Conservation (phyloP, 2,113 vertebrate genomes). For the Thunnus thynnus region DNA sequence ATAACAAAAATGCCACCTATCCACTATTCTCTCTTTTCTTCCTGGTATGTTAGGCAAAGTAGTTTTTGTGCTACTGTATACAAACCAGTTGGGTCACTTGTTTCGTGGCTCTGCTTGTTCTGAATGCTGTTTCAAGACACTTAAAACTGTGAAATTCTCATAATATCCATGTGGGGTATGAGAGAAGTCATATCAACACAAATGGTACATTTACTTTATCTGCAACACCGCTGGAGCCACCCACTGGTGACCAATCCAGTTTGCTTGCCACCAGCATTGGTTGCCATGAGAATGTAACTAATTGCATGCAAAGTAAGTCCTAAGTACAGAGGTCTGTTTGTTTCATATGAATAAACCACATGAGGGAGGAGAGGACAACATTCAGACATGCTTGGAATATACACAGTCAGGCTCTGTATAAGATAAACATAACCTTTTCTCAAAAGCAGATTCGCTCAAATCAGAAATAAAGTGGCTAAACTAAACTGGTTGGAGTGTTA, state of each 20-base stretch:
- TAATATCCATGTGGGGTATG: neutral
- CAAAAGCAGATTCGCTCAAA: neutral
- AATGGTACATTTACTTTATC: neutral
- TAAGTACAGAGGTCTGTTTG: constrained; percentile 40
- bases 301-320: constrained; percentile 39
- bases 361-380: constrained; percentile 9
- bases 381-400: constrained; percentile 6
- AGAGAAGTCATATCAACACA: neutral
- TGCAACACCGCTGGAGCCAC: constrained; percentile 8
- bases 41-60: neutral
- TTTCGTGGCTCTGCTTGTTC: neutral
- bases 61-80: neutral
- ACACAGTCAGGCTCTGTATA: neutral
- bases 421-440: neutral
- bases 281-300: constrained; percentile 54
- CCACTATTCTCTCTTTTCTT: constrained; percentile 5
- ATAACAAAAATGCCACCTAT: constrained; percentile 6
- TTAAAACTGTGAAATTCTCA: neutral
- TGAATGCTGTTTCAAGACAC: neutral
- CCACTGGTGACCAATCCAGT: constrained; percentile 21
- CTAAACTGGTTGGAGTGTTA: neutral
- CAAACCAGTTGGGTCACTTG: neutral
- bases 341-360: constrained; percentile 44
- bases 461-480: neutral
- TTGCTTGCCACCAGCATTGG: constrained; percentile 25